Evolutionary conservation across 2,113 vertebrate genomes (phyloP), one percentile per base, ranked within the genome.

Genomic region (Herpetotheres cachinnans): DNA sequence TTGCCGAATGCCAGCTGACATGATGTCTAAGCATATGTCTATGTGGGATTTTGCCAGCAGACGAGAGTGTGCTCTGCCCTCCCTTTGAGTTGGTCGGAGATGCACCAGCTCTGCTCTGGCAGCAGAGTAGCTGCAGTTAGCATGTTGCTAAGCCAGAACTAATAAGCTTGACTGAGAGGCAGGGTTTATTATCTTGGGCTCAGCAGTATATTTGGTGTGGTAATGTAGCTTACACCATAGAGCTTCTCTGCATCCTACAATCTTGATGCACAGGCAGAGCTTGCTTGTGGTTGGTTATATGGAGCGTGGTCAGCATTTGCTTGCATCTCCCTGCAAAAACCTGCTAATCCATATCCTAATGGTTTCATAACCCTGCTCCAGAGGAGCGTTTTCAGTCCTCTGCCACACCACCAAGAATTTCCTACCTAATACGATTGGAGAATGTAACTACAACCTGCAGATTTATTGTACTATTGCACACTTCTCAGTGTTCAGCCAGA

Each of bases 41-140:
- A 8, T 21, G 20, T 91, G 95, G 82, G 96, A 77, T 72, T 82
- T 36, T 97, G 96, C 93, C 96, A 96, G 90, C 92, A 72, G 94
- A 89, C 8, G 0, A 38, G 82, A 88, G 78, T 16, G 1, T 15
- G 2, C 95, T 93, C 87, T 96, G 90, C 85, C 54, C 74, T 95
- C 90, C 85, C 78, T 95, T 67, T 66, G 93, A 89, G 95, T 93
- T 69, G 90, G 11, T 16, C 90, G 92, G 93, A 77, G 93, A 77
- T 55, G 85, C 82, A 32, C 42, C 0, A 24, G 66, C 96, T 96
- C 73, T 17, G 52, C 92, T 91, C 87, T 95, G 90, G 93, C 95
- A 93, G 90, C 91, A 61, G 11, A 80, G 56, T 40, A 61, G 17
- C 84, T 95, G 92, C 95, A 82, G 78, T 91, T 84, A 69, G 84